Evolutionary conservation across 2,113 vertebrate species (phyloP).

Genomic region (Eleginops maclovinus): DNA sequence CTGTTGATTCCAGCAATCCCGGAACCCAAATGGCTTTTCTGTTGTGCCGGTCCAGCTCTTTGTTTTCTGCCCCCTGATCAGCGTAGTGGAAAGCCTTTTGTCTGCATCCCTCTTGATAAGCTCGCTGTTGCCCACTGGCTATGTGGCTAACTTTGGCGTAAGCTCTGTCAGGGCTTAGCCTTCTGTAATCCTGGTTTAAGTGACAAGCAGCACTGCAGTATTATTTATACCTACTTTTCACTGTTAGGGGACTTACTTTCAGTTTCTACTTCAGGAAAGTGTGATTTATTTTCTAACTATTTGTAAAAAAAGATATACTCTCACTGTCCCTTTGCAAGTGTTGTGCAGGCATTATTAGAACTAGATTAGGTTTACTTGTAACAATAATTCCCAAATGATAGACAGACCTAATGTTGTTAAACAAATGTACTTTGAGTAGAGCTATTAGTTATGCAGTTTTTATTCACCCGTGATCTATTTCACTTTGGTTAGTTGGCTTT

Average conservation of each 20-base stretch:
- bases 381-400: neutral
- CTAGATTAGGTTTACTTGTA: slow-evolving; percentile 21
- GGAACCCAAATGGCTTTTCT: slow-evolving; percentile 12
- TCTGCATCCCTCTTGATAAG: slow-evolving; percentile 53
- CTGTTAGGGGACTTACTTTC: slow-evolving; percentile 48
- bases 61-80: slow-evolving; percentile 57
- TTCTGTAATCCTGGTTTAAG: slow-evolving; percentile 82
- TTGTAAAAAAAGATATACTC: slow-evolving; percentile 6
- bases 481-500: no score
- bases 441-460: no score
- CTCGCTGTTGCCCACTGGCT: slow-evolving; percentile 73
- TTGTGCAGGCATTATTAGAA: neutral
- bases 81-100: slow-evolving; percentile 61
- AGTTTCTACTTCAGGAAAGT: slow-evolving; percentile 7
- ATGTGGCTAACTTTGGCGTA: slow-evolving; percentile 81
- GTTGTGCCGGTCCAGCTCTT: slow-evolving; percentile 52
- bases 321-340: neutral
- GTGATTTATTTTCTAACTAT: slow-evolving; percentile 12
- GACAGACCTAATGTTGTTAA: no score
- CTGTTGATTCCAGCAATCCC: slow-evolving; percentile 48
- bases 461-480: no score
- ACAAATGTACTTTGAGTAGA: no score
- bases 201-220: slow-evolving; percentile 72
- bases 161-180: slow-evolving; percentile 76
- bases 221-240: slow-evolving; percentile 80